Evolutionary conservation across 2,113 vertebrate genomes (phyloP), one percentile per base, ranked within the genome.

Genomic region (Oncorhynchus masou): DNA sequence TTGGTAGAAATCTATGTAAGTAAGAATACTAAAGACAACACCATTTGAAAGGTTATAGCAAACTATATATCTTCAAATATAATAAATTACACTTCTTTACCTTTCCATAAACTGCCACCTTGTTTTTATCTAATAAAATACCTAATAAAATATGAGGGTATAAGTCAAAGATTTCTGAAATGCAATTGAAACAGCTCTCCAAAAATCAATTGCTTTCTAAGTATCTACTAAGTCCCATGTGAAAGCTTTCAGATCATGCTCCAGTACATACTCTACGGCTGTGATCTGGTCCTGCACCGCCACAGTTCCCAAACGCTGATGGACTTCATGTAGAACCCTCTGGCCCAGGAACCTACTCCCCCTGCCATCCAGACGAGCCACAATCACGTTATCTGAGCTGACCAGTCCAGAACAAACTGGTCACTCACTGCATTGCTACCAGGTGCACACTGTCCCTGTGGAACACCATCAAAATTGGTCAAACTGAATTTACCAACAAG

Each of bases 271-370:
- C 96, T 96, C 93, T 73, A 97, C 75, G 1, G 94, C 96, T 74
- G 94, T 85, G 69, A 96, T 90, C 87, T 97, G 96, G 85, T 97
- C 95, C 87, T 96, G 95, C 66, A 94, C 90, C 84, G 94, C 95
- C 77, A 96, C 90, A 9, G 92, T 93, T 78, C 96, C 95, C 73
- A 96, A 84, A 62, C 89, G 79, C 25, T 90, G 91, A 84, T 96
- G 92, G 25, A 97, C 90, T 49, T 94, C 95, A 70, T 96, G 95
- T 51, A 96, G 91, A 81, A 96, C 91, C 86, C 95, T 95, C 86
- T 98, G 94, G 4, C 98, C 98, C 89, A 95, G 96, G 88, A 95
- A 97, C 81, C 97, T 96, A 81, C 96, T 98, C 79, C 97, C 97
- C 79, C 97, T 94, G 66, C 96, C 96, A 81, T 98, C 97, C 88